Evolutionary conservation across 1,140 invertebrate genomes (phyloP).

Genomic region (Nylanderia fulva): DNA sequence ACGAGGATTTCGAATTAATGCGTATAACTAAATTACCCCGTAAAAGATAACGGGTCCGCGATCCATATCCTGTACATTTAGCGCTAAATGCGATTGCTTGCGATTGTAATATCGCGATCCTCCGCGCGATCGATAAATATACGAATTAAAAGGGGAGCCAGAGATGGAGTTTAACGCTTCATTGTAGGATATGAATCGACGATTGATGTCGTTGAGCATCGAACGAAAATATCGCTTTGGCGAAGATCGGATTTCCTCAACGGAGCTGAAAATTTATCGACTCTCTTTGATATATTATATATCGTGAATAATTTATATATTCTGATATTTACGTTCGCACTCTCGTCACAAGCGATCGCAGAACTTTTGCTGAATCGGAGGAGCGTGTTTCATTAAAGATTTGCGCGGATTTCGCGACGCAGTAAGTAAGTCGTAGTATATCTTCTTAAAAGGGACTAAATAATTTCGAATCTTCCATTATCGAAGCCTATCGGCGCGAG

Average conservation of each 20-base stretch:
- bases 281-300: background rate
- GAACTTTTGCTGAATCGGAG: background rate
- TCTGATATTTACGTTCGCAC: background rate
- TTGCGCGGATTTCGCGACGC: background rate
- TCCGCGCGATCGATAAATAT: background rate
- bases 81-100: slow-evolving; percentile 4
- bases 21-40: background rate
- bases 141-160: background rate
- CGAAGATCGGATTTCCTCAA: background rate
- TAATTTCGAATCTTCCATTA: slow-evolving; percentile 31
- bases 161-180: slow-evolving; percentile 1
- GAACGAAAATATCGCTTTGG: background rate
- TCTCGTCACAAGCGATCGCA: background rate
- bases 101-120: background rate
- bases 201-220: background rate
- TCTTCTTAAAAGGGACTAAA: slow-evolving; percentile 2
- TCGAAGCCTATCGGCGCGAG: slow-evolving; percentile 1
- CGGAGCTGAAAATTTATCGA: background rate
- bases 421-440: background rate
- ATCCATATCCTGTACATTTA: background rate
- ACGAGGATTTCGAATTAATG: background rate
- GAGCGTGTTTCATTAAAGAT: slow-evolving; percentile 32
- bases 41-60: background rate
- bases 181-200: background rate
- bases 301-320: background rate